Conservation (phyloP, 2,888 invertebrate species). For the Heteromyza rotundicornis region DNA sequence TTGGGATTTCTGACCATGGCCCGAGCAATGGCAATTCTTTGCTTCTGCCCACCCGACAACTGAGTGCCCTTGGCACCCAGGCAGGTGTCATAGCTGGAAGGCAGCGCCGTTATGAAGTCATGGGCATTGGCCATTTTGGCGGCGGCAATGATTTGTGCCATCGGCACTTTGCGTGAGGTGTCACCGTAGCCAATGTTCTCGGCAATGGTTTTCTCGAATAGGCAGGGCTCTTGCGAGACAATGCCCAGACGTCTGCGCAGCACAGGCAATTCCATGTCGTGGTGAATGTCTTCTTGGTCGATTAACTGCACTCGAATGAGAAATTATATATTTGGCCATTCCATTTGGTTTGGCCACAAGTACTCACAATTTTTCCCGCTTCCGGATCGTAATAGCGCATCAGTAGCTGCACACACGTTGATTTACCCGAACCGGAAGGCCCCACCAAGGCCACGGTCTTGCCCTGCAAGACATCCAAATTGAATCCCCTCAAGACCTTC, state of each 20-base stretch:
- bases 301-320: slow-evolving; percentile 44
- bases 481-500: slow-evolving; percentile 74
- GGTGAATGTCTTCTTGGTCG: slow-evolving; percentile 66
- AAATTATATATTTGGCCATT: background rate
- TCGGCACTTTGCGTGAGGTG: slow-evolving; percentile 68
- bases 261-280: slow-evolving; percentile 67
- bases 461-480: slow-evolving; percentile 71
- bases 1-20: slow-evolving; percentile 76
- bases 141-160: slow-evolving; percentile 77
- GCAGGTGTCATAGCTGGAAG: slow-evolving; percentile 76
- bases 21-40: slow-evolving; percentile 80
- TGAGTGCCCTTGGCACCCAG: slow-evolving; percentile 78
- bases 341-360: no score
- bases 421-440: slow-evolving; percentile 81
- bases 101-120: slow-evolving; percentile 79
- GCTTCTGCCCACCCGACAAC: slow-evolving; percentile 84
- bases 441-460: slow-evolving; percentile 77
- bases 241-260: slow-evolving; percentile 81
- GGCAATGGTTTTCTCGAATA: slow-evolving; percentile 85
- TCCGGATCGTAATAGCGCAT: slow-evolving; percentile 81
- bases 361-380: slow-evolving; percentile 67
- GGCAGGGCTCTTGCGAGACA: slow-evolving; percentile 88
- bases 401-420: slow-evolving; percentile 79
- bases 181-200: slow-evolving; percentile 94
- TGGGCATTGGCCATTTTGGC: slow-evolving; percentile 88